Conservation (phyloP, 2,888 invertebrate species). For the Ochropleura leucogaster region DNA sequence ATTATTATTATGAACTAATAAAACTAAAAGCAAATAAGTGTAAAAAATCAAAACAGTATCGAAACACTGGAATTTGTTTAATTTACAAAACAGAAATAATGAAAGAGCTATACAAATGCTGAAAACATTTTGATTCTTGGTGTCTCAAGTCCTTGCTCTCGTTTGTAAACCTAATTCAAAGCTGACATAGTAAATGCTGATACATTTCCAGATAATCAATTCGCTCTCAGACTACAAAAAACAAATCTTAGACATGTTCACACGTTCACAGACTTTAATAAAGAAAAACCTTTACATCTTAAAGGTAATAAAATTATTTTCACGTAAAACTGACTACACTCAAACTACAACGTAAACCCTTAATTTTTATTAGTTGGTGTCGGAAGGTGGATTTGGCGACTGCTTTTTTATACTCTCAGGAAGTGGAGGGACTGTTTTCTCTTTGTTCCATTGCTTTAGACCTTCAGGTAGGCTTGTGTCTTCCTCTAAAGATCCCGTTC, state of each 20-base stretch:
- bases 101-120: slow-evolving; percentile 69
- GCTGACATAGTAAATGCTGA: slow-evolving; percentile 61
- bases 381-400: background rate
- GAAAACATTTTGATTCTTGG: slow-evolving; percentile 60
- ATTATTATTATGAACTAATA: slow-evolving; percentile 23
- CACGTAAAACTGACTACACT: slow-evolving; percentile 82
- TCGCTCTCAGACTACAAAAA: slow-evolving; percentile 67
- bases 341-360: slow-evolving; percentile 70
- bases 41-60: slow-evolving; percentile 49
- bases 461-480: slow-evolving; percentile 98
- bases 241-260: slow-evolving; percentile 65
- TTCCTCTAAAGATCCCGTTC: slow-evolving; percentile 99
- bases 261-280: slow-evolving; percentile 71
- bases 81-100: slow-evolving; percentile 80
- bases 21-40: slow-evolving; percentile 20
- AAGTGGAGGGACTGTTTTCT: slow-evolving; percentile 80
- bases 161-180: slow-evolving; percentile 35
- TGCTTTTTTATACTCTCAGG: slow-evolving; percentile 76
- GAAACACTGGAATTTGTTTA: slow-evolving; percentile 82
- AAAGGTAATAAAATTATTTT: slow-evolving; percentile 83
- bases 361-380: slow-evolving; percentile 79
- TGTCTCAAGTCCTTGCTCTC: slow-evolving; percentile 19
- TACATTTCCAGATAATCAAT: slow-evolving; percentile 67
- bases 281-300: slow-evolving; percentile 82
- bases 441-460: slow-evolving; percentile 98